phyloP scores from a whole-genome alignment of 2,113 vertebrate species.

The Corynorhinus townsendii region DNA sequence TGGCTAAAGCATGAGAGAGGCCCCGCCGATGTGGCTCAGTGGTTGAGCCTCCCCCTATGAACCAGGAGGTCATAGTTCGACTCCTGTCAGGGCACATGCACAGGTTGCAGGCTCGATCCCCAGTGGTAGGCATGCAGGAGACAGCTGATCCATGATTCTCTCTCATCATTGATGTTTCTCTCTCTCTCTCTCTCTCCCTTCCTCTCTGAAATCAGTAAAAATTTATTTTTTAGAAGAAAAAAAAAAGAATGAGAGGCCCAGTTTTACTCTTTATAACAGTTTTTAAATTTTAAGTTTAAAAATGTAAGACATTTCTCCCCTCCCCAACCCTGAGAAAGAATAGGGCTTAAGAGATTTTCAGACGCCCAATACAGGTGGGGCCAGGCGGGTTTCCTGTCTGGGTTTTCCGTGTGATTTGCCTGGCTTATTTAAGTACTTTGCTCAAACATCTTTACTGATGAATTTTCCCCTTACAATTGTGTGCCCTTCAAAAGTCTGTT shows the following conservation, averaged over 20 bases:
- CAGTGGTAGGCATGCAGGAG: too few relatives aligned
- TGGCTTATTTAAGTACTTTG: background rate
- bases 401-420: background rate
- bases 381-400: background rate
- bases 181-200: too few relatives aligned
- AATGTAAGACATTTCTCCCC: background rate
- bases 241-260: background rate
- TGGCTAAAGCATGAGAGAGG: background rate
- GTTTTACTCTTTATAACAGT: background rate
- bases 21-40: too few relatives aligned
- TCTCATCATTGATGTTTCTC: too few relatives aligned
- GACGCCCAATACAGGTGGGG: background rate
- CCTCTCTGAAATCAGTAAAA: too few relatives aligned
- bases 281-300: background rate
- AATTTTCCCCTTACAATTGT: background rate
- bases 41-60: too few relatives aligned
- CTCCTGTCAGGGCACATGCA: too few relatives aligned
- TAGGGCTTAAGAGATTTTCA: background rate
- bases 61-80: too few relatives aligned
- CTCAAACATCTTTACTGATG: constrained; percentile 35
- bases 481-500: constrained; percentile 51
- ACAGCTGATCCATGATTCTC: too few relatives aligned
- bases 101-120: too few relatives aligned
- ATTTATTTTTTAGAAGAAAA: too few relatives aligned
- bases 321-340: background rate